Base-by-base conservation (phyloP, 2,113 vertebrate genomes). In the Bettongia penicillata region DNA sequence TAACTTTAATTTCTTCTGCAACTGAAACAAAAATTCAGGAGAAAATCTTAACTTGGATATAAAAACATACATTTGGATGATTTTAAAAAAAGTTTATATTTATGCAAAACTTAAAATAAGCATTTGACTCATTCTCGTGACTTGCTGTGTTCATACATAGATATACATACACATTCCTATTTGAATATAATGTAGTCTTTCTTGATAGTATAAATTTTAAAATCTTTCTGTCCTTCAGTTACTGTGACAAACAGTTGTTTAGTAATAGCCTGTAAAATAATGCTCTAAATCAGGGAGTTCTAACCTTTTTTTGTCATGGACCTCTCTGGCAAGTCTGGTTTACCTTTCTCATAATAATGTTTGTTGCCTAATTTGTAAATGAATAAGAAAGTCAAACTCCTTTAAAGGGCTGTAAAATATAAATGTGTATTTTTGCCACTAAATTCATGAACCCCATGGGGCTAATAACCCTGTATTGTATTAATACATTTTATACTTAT, bases 1-100 rank as follows among this genome's bases (percentile, higher is more conserved):
- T 48, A 2, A 77, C 94, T 98, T 97, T 89, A 96, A 89, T 91
- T 93, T 94, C 91, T 93, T 96, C 95, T 96, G 52, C 53, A 93
- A 95, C 53, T 91, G 50, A 53, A 92, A 92, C 51, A 96, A 91
- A 98, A 95, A 52, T 93, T 1, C 50, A 0, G 0, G 89, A 0
- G 51, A 95, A 93, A 95, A 97, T 37, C 3, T 94, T 96, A 92
- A 48, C 6, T 68, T 93, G 51, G 68, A 26, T 90, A 37, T 97
- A 24, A 97, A 97, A 97, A 90, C 14, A 92, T 37, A 51, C 89
- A 0, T 2, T 90, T 3, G 48, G 52, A 6, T 51, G 26, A 89
- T n/a, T 84, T 55, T 24, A 55, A 55, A 53, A 26, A 92, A 31
- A n/a, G 31, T 94, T 95, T 55, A 28, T 23, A 31, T 93, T 95